Base-by-base conservation (phyloP, 2,113 vertebrate genomes). In the Pollimyrus isidori region DNA sequence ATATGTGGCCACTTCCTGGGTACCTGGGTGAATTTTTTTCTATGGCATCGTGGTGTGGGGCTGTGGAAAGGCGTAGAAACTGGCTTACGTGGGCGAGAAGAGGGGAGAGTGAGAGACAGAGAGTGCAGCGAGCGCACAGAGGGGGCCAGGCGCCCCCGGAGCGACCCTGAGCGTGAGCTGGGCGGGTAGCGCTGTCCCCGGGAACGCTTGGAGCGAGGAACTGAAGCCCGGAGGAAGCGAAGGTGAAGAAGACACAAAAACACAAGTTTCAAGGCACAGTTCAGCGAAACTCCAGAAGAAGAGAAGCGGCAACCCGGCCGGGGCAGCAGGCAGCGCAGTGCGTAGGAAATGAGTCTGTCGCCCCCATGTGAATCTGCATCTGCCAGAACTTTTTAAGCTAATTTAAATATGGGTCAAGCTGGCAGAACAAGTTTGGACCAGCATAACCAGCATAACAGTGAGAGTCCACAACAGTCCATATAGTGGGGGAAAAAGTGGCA, bases 101-200 rank as follows among this genome's bases (percentile, higher is more conserved):
- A 80, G 26, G 86, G 86, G 11, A 87, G 84, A 17, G 49, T 65
- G 39, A 90, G 89, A 23, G 69, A 88, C 15, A 88, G 89, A 26
- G 85, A 53, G 45, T 87, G 84, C 56, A 89, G 48, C 0, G 89
- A 82, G 26, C 89, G 89, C 23, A 53, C 35, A 4, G 86, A 83
- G 58, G 87, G 89, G 26, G 62, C 53, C 86, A 88, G 86, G 7
- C 89, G 86, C 42, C 39, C 89, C 50, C 86, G 30, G 53, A 86
- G 84, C 3, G 87, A 87, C 85, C 89, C 89, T 23, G 65, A 83
- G 11, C 89, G 86, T 1, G 69, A 83, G 86, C 48, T 83, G 69
- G 89, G 65, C 49, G 89, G 76, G 89, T 90, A 76, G 73, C 89
- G 89, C 35, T 7, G 89, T 42, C 30, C 86, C 73, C 89, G 65